Evolutionary conservation across 2,888 invertebrate genomes (phyloP), one percentile per base, ranked within the genome.

Genomic region (Myopa testacea): DNA sequence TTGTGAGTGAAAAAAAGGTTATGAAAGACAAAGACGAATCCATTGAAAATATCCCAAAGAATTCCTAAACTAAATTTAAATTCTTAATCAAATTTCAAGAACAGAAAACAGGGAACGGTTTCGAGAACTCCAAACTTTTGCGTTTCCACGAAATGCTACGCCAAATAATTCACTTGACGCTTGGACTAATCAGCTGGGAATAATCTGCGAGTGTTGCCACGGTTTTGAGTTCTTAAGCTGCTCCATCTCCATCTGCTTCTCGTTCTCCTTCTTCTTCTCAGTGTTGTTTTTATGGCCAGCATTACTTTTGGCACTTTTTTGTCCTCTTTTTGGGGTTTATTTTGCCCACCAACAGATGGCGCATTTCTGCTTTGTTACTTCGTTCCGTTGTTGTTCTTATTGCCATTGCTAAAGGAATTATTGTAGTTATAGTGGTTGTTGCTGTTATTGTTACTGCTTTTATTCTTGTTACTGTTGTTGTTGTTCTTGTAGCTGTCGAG

Each of bases 1-100:
- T 26, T 26, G 2, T 26, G 26, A 55, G 4, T 55, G 55, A 16
- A n/a, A 55, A 55, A 55, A n/a, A 5, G 8, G 55, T 55, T 5
- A 6, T 16, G 16, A 55, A 40, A 69, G 67, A 16, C 10, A 8
- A 7, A 40, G 58, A 26, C 62, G 26, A 65, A 26, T 45, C 65
- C 37, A 45, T 45, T 45, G 10, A 55, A 55, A 55, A n/a, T 5
- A 16, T 3, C 34, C 40, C 52, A 58, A 63, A 60, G 82, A 82
- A 80, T 80, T 81, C 26, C 81, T 82, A 82, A 84, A 82, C 81
- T 77, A 82, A 85, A 84, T 86, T 85, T 86, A 84, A 85, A 86
- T 82, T 83, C 85, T 85, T 85, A 83, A 86, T 85, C 85, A 86
- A 85, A 81, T 84, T 85, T 86, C 80, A 71, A 75, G 63, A 65